phyloP scores from a whole-genome alignment of 2,888 invertebrate genomes.

The Thymelicus acteon region DNA sequence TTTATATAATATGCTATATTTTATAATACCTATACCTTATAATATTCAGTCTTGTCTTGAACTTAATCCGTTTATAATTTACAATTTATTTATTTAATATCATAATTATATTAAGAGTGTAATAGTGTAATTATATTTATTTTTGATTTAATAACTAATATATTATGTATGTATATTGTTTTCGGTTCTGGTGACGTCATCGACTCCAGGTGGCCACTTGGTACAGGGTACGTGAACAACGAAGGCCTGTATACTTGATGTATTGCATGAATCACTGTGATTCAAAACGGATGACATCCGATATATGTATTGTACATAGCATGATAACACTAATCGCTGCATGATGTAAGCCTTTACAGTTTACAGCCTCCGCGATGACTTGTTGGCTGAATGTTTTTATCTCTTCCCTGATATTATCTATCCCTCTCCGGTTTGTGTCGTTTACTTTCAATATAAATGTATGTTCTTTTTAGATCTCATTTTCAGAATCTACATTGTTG shows the following conservation, averaged over 20 bases:
- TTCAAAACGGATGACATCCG: slow-evolving; percentile 43
- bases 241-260: slow-evolving; percentile 48
- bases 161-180: slow-evolving; percentile 77
- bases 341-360: slow-evolving; percentile 35
- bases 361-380: slow-evolving; percentile 44
- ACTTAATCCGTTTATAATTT: background rate
- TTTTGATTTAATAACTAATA: slow-evolving; percentile 45
- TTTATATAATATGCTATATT: background rate
- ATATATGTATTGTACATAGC: slow-evolving; percentile 45
- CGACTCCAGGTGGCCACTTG: slow-evolving; percentile 93
- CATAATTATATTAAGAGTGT: slow-evolving; percentile 6
- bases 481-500: background rate
- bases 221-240: slow-evolving; percentile 92
- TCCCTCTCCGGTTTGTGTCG: background rate
- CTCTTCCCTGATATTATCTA: background rate
- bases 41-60: background rate
- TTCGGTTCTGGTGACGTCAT: slow-evolving; percentile 76
- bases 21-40: background rate
- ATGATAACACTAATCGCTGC: slow-evolving; percentile 49
- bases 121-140: slow-evolving; percentile 33
- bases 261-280: slow-evolving; percentile 58
- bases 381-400: slow-evolving; percentile 41
- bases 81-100: slow-evolving; percentile 34
- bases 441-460: background rate
- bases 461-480: background rate